Evolutionary conservation across 2,888 invertebrate species (phyloP), one percentile per base, ranked within the genome.

Genomic region (Bembecia ichneumoniformis): DNA sequence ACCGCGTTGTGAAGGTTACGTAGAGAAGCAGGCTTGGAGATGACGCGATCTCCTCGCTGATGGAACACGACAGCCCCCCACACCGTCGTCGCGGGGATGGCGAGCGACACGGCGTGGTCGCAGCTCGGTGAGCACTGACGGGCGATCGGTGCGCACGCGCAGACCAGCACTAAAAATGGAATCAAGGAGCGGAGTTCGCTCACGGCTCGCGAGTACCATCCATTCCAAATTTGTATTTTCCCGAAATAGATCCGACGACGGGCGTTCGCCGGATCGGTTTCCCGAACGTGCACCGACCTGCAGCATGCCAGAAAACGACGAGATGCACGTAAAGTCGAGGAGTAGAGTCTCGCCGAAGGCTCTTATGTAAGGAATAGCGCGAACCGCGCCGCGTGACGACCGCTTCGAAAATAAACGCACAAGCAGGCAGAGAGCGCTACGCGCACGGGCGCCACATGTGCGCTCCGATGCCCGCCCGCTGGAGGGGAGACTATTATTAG

Each of bases 171-270:
- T 87, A 87, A 87, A 87, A 87, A 86, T 86, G 87, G 87, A 86
- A 71, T 77, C 86, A 77, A 79, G 81, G 78, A 79, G 67, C 76
- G 82, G 84, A 80, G 82, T 82, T 83, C 78, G 82, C 82, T 83
- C 81, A 77, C 82, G 78, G 77, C 72, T 79, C 80, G 79, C 81
- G 81, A 82, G 86, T 82, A 82, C 83, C 82, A 83, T 83, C 84
- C 83, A 82, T 83, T 90, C 93, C 92, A 92, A 93, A 92, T 93
- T 92, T 91, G 93, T 92, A 92, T 92, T 92, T 92, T 91, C 92
- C 90, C 90, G 89, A 93, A 93, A 93, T 91, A 91, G 83, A 77
- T 62, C 69, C 82, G 87, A 77, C 86, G 87, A 84, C 87, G 82
- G 64, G 80, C 82, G 82, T 79, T 77, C 76, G 77, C 75, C 87